Percentiles rank a stretch among this genome's conserved stretches.
phyloP scores from a whole-genome alignment of 2,113 vertebrate species.

The Coptodon rendalli region DNA sequence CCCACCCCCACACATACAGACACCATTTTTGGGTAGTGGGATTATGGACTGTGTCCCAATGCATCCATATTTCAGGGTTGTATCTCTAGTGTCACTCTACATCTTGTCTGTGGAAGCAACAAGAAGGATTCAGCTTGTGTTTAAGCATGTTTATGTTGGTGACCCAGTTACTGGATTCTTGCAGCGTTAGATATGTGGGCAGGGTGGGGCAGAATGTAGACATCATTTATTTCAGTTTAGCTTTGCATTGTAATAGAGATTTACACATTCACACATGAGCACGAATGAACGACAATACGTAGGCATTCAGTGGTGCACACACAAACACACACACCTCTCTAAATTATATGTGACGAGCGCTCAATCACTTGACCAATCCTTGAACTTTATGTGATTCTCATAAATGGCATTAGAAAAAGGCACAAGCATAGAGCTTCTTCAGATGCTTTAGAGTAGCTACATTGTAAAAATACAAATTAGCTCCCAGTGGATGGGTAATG shows the following conservation, averaged over 20 bases:
- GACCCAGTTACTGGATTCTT: slow-evolving; percentile 63
- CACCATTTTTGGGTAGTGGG: slow-evolving; percentile 46
- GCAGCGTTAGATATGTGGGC: slow-evolving; percentile 10
- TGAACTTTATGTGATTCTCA: not conserved
- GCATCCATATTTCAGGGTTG: slow-evolving; percentile 72
- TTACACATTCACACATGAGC: not conserved
- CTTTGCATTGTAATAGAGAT: not conserved
- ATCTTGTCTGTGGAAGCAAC: slow-evolving; percentile 63
- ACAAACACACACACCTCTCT: not conserved
- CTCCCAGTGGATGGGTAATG: slow-evolving; percentile 51
- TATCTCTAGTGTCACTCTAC: slow-evolving; percentile 64
- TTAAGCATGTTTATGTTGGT: slow-evolving; percentile 54
- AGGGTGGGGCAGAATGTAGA: not conserved
- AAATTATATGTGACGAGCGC: not conserved
- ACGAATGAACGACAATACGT: not conserved
- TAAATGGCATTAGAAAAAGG: not conserved
- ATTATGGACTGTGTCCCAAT: slow-evolving; percentile 52
- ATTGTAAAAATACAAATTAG: slow-evolving; percentile 7
- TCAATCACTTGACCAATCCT: not conserved
- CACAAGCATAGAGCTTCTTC: not conserved
- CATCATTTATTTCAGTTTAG: slow-evolving; percentile 40
- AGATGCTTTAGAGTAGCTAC: slow-evolving; percentile 12
- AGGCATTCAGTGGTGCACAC: not conserved
- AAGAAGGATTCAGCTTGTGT: slow-evolving; percentile 33
- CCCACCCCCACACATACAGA: not conserved